phyloP scores from a whole-genome alignment of 2,113 vertebrate species.

The Psammodynastes pulverulentus region DNA sequence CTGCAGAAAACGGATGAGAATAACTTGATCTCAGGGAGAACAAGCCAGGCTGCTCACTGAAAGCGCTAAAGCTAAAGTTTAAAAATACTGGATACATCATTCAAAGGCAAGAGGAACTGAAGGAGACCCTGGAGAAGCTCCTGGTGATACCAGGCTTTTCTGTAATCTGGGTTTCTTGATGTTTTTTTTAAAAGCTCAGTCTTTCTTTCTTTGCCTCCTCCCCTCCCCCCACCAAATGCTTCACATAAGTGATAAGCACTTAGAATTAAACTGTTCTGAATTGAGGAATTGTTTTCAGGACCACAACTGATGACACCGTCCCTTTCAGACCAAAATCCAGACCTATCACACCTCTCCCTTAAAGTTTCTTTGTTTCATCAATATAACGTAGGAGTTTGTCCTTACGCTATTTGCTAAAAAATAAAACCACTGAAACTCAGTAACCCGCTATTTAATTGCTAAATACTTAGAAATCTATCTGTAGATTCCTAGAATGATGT shows the following conservation, averaged over 20 bases:
- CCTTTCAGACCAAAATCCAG: not conserved
- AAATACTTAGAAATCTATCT: not conserved
- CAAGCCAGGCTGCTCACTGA: not conserved
- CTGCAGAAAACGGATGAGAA: not conserved
- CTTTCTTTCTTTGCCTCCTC: not conserved
- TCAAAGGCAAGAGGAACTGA: not conserved
- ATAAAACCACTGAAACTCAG: not conserved
- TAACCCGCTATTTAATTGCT: not conserved
- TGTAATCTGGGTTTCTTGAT: not conserved
- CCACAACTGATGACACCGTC: not conserved
- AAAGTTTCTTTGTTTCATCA: not conserved
- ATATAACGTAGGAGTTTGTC: not conserved
- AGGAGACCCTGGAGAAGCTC: not conserved
- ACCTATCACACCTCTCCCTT: not conserved
- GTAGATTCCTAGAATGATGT: not conserved
- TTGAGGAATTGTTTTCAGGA: not conserved
- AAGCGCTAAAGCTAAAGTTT: not conserved
- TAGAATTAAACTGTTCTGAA: not conserved
- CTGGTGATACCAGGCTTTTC: not conserved
- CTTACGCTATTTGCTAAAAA: not conserved
- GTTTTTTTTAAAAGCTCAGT: not conserved
- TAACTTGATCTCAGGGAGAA: not conserved
- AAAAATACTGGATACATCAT: not conserved
- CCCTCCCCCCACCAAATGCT: not conserved
- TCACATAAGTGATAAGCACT: not conserved